These are phyloP conservation scores for Haliaeetus leucogaster DNA, from an alignment of 2,113 vertebrate genomes.

Conservation along the genomic window DNA sequence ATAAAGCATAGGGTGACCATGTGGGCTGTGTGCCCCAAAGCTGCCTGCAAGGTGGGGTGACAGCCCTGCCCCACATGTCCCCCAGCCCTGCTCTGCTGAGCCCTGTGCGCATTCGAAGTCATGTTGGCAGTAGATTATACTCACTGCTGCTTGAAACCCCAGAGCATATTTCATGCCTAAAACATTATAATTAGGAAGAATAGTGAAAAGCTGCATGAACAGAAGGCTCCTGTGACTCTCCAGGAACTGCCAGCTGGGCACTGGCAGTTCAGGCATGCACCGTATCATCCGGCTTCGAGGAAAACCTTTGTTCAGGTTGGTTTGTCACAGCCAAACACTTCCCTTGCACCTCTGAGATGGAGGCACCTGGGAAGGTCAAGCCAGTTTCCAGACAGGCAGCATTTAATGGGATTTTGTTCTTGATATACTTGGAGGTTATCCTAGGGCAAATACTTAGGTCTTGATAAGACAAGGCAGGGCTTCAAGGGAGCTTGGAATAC, in stretches of 20 bases:
- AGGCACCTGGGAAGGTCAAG: not conserved
- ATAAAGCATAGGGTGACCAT: not conserved
- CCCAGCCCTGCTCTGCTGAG: not conserved
- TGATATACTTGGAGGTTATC: not conserved
- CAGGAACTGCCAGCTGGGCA: conserved; percentile 15
- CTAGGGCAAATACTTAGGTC: not conserved
- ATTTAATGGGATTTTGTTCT: not conserved
- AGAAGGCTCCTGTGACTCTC: conserved; percentile 28
- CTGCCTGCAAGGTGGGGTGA: not conserved
- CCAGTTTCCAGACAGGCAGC: not conserved
- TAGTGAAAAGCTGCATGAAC: not conserved
- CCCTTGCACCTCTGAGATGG: not conserved
- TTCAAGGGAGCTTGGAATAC: not conserved
- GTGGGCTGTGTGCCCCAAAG: not conserved
- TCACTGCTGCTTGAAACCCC: not conserved
- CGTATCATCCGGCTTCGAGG: not conserved
- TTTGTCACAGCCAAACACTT: not conserved
- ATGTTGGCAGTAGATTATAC: not conserved
- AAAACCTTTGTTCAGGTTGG: not conserved
- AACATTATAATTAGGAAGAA: not conserved
- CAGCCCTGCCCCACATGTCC: accelerated
- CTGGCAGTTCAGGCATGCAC: not conserved
- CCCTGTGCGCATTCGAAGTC: not conserved
- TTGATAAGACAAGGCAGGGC: not conserved
- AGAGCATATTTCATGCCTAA: conserved; percentile 1